Evolutionary conservation across 1,140 invertebrate genomes (phyloP).

Genomic region (Anastrepha obliqua): DNA sequence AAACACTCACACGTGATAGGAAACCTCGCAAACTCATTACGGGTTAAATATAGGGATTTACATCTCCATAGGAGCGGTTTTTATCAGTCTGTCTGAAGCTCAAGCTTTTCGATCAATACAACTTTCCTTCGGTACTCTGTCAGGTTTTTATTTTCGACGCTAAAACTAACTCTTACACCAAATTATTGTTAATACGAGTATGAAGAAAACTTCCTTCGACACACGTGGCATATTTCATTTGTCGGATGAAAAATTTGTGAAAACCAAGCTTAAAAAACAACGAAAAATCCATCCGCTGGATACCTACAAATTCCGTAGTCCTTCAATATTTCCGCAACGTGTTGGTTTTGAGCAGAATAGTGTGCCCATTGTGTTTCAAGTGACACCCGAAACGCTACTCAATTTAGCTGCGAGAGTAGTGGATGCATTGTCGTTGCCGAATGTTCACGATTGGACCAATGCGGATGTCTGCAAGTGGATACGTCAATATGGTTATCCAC

Average conservation of each 20-base stretch:
- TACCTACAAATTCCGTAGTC: neutral
- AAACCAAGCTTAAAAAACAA: neutral
- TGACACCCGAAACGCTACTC: constrained; percentile 65
- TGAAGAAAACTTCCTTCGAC: no score
- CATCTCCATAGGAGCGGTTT: no score
- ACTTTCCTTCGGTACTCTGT: no score
- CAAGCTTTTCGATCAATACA: no score
- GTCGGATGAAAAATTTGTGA: constrained; percentile 56
- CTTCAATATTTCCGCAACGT: no score
- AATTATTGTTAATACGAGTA: no score
- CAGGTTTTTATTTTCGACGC: no score
- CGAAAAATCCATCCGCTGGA: neutral
- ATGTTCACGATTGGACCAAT: constrained; percentile 68
- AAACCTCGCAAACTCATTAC: no score
- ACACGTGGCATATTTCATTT: constrained; percentile 19
- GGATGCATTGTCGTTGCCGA: constrained; percentile 64
- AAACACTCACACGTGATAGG: no score
- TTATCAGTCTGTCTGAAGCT: no score
- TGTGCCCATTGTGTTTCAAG: constrained; percentile 64
- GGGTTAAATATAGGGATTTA: no score
- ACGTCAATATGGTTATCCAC: constrained; percentile 65
- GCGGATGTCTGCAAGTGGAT: constrained; percentile 68
- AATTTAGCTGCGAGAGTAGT: constrained; percentile 64
- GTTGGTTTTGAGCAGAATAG: constrained; percentile 56
- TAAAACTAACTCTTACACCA: no score